phyloP scores from a whole-genome alignment of 2,888 invertebrate genomes.

The Volucella inflata region DNA sequence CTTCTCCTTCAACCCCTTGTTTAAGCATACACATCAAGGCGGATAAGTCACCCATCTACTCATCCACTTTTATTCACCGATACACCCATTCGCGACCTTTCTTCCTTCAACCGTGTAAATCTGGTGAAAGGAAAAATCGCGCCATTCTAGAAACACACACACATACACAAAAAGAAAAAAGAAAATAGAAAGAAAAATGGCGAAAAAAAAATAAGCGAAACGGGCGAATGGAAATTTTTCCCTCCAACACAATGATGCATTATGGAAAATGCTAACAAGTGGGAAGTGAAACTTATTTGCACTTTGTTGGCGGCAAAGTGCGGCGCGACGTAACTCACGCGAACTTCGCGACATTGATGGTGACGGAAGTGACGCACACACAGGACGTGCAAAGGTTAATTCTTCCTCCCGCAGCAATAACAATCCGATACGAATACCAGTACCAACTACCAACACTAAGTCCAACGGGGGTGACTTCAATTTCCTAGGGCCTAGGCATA shows the following conservation, averaged over 20 bases:
- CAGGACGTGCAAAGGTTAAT: slow-evolving; percentile 55
- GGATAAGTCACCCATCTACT: no score
- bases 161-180: no score
- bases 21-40: no score
- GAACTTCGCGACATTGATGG: background rate
- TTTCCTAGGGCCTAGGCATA: slow-evolving; percentile 39
- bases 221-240: slow-evolving; percentile 43
- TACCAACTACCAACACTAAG: background rate
- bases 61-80: no score
- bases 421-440: no score
- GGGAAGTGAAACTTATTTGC: slow-evolving; percentile 36
- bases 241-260: slow-evolving; percentile 63
- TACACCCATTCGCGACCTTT: no score
- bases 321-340: background rate
- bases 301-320: slow-evolving; percentile 2
- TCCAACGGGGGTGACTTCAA: slow-evolving; percentile 41
- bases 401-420: background rate
- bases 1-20: slow-evolving; percentile 37
- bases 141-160: slow-evolving; percentile 9
- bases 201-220: background rate
- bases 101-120: slow-evolving; percentile 18
- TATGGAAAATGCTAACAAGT: slow-evolving; percentile 68
- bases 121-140: slow-evolving; percentile 8
- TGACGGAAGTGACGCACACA: slow-evolving; percentile 39
- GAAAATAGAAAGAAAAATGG: slow-evolving; percentile 19